These are phyloP conservation scores for Scytalopus superciliaris DNA, from an alignment of 2,113 vertebrate genomes.

Conservation along the genomic window DNA sequence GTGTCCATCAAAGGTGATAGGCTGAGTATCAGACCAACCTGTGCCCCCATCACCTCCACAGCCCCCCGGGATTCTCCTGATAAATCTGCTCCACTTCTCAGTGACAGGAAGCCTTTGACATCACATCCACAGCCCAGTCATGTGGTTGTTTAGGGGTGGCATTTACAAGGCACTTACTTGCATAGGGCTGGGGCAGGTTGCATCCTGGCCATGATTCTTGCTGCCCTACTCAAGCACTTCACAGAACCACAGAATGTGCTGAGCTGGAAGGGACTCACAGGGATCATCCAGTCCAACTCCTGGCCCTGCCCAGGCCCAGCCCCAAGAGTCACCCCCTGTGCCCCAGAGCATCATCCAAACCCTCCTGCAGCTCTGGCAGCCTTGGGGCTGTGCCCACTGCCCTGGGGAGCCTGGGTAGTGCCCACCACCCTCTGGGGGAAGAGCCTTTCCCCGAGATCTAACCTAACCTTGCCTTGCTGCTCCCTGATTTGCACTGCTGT, in stretches of 20 bases:
- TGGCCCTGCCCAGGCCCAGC: not conserved
- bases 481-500: not conserved
- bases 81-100: not conserved
- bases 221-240: not conserved
- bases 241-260: not conserved
- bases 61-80: not conserved
- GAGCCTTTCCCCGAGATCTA: not conserved
- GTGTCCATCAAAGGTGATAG: rapidly evolving
- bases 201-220: not conserved
- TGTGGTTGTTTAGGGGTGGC: not conserved
- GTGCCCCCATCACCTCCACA: not conserved
- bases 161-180: not conserved
- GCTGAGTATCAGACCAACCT: not conserved
- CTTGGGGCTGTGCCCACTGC: not conserved
- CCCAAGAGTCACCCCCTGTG: not conserved
- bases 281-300: not conserved
- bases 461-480: not conserved
- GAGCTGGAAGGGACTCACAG: not conserved
- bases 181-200: not conserved
- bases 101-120: not conserved
- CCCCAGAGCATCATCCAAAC: not conserved
- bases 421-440: not conserved
- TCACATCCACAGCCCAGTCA: not conserved
- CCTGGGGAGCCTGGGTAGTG: not conserved
- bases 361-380: not conserved